phyloP scores from a whole-genome alignment of 2,113 vertebrate species.

The Otus sunia region DNA sequence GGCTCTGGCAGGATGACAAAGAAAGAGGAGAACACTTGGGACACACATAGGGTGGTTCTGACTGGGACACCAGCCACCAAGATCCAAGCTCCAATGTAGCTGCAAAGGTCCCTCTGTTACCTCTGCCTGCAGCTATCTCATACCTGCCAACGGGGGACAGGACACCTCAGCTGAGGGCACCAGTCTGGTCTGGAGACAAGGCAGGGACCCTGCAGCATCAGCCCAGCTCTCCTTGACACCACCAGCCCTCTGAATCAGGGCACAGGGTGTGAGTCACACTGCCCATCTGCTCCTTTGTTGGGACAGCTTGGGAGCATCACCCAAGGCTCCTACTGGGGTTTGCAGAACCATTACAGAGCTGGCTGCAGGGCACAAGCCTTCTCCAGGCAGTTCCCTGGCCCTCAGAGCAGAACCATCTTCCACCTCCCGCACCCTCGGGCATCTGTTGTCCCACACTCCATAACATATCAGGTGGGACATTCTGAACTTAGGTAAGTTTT shows the following conservation, averaged over 20 bases:
- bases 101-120: not conserved
- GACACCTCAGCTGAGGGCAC: not conserved
- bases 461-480: not conserved
- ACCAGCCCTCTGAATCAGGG: not conserved
- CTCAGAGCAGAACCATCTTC: not conserved
- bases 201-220: not conserved
- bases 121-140: not conserved
- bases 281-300: not conserved
- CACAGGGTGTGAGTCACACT: not conserved
- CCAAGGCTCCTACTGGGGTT: not conserved
- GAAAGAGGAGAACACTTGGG: not conserved
- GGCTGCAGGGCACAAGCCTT: not conserved
- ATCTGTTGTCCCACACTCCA: rapidly evolving
- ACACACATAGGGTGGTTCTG: not conserved
- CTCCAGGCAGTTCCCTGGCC: not conserved
- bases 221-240: not conserved
- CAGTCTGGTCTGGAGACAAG: not conserved
- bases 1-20: not conserved
- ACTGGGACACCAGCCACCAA: not conserved
- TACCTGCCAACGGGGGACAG: not conserved
- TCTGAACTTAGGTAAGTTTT: not conserved
- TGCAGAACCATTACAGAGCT: not conserved
- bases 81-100: not conserved
- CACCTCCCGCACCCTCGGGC: not conserved
- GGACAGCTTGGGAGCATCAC: not conserved